Conservation (phyloP, 2,113 vertebrate species). For the Polypterus bichir region DNA sequence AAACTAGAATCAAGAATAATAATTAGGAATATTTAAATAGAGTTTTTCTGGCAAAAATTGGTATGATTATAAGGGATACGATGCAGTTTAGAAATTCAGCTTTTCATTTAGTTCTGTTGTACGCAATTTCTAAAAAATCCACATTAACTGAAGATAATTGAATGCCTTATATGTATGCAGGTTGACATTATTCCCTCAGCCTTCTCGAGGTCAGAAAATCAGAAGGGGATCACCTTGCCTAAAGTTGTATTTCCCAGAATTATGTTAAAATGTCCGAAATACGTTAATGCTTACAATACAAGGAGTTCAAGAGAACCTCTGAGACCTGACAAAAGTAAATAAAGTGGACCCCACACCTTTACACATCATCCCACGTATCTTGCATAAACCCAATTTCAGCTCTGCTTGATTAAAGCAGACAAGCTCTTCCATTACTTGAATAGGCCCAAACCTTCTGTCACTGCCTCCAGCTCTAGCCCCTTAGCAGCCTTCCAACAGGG, state of each 20-base stretch:
- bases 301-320: slow-evolving; percentile 36
- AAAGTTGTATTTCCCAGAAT: slow-evolving; percentile 38
- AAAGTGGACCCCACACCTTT: slow-evolving; percentile 34
- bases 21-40: no score
- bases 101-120: no score
- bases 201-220: slow-evolving; percentile 26
- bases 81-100: no score
- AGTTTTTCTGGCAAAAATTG: no score
- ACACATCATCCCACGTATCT: slow-evolving; percentile 35
- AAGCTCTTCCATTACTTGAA: slow-evolving; percentile 43
- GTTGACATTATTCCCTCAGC: no score
- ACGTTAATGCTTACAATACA: slow-evolving; percentile 43
- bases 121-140: no score
- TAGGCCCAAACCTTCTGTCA: slow-evolving; percentile 75
- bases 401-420: slow-evolving; percentile 53
- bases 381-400: slow-evolving; percentile 43
- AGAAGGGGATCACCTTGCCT: slow-evolving; percentile 50
- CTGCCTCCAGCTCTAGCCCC: slow-evolving; percentile 75
- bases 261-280: slow-evolving; percentile 56
- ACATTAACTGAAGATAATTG: no score
- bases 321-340: slow-evolving; percentile 46
- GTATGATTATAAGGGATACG: no score
- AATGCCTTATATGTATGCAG: no score
- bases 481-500: slow-evolving; percentile 85
- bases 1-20: no score